Conservation (phyloP, 2,888 invertebrate species). For the Andrena flavipes region DNA sequence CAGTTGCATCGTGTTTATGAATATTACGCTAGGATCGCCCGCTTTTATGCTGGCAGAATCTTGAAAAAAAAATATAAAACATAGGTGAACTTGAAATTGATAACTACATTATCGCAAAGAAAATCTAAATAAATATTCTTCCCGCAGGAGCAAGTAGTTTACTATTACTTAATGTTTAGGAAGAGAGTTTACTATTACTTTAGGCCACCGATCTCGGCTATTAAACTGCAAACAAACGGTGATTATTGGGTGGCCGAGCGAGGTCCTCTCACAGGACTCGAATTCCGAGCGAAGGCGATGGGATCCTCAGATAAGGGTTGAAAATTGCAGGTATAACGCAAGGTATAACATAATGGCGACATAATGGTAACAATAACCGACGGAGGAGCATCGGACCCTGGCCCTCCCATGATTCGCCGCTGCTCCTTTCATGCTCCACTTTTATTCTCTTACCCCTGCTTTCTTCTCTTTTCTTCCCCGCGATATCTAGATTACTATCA, state of each 20-base stretch:
- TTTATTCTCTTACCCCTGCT: conserved; percentile 50
- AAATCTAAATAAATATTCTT: no score
- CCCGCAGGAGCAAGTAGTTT: not conserved
- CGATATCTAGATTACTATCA: conserved; percentile 69
- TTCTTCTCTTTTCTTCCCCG: conserved; percentile 38
- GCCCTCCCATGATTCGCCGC: conserved; percentile 67
- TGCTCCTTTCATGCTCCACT: conserved; percentile 78
- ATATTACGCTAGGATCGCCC: not conserved
- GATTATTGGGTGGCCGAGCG: conserved; percentile 12
- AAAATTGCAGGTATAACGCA: conserved; percentile 83
- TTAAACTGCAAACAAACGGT: not conserved
- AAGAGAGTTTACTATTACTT: no score
- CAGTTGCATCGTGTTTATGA: conserved; percentile 27
- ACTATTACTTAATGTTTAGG: not conserved
- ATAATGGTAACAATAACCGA: conserved; percentile 81
- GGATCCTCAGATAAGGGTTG: conserved; percentile 78
- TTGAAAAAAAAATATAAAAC: not conserved
- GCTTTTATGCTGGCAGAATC: not conserved
- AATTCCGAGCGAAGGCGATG: conserved; percentile 71
- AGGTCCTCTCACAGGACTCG: conserved; percentile 43
- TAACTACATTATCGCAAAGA: no score
- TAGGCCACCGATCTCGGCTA: not conserved
- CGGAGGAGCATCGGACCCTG: conserved; percentile 48
- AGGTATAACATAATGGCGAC: conserved; percentile 74
- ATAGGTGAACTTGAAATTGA: no score